Conservation (phyloP, 2,113 vertebrate genomes). For the Mastomys natalensis region DNA sequence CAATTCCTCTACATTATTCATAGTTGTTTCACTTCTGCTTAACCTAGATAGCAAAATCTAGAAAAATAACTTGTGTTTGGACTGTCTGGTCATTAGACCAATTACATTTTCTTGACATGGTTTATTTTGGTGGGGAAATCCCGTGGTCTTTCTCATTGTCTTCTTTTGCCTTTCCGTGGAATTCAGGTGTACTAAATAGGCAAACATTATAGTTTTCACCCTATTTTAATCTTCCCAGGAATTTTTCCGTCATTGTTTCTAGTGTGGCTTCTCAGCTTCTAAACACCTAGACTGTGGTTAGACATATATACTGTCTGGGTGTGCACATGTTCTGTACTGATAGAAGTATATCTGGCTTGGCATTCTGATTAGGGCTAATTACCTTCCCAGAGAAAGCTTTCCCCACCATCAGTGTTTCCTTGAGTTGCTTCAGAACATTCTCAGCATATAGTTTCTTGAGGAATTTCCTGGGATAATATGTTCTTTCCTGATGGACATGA, state of each 20-base stretch:
- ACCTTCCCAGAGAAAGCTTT: not conserved
- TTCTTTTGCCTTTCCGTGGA: conserved; percentile 13
- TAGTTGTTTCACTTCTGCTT: not conserved
- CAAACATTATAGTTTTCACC: conserved; percentile 20
- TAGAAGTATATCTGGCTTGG: not conserved
- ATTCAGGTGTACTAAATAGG: not conserved
- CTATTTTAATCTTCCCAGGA: conserved; percentile 4
- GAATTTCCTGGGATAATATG: not conserved
- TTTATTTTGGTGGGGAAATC: conserved; percentile 1
- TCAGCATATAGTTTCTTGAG: not conserved
- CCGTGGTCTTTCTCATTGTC: not conserved
- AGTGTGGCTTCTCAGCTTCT: not conserved
- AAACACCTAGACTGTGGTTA: not conserved
- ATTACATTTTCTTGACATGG: not conserved
- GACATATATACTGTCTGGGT: not conserved
- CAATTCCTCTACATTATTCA: not conserved
- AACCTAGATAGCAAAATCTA: not conserved
- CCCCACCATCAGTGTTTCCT: not conserved
- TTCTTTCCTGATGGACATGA: not conserved
- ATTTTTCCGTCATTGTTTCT: not conserved
- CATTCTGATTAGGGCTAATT: not conserved
- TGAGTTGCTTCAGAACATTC: not conserved
- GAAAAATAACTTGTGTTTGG: not conserved
- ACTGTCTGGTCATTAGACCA: not conserved
- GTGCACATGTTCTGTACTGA: no score